Evolutionary conservation across 2,888 invertebrate species (phyloP), one percentile per base, ranked within the genome.

Genomic region (Phalera bucephala): DNA sequence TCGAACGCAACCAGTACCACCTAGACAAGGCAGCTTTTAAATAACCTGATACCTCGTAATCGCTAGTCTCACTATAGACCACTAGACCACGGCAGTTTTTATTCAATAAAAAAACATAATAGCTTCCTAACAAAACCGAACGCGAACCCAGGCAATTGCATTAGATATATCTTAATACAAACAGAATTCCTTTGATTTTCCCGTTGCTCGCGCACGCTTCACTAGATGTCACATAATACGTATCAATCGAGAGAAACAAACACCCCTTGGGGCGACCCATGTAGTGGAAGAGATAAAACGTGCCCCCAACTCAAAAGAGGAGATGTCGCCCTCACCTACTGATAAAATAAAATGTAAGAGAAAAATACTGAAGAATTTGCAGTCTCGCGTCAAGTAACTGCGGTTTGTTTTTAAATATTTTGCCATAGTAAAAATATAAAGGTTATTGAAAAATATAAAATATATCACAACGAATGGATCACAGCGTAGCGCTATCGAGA

Each of bases 221-320:
- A 55, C 41, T 56, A 44, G 61, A 63, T 55, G 59, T 63, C 64
- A 60, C 60, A 66, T 67, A 65, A 63, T 60, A 66, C 63, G 67
- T 75, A 79, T 77, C 75, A 75, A 75, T 78, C 70, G 68, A 45
- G 57, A 64, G 64, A 67, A 71, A 78, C 77, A 78, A 80, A 74
- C 69, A 65, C 68, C 72, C 68, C 46, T 52, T 27, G 53, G 58
- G 61, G 61, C 52, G 67, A 45, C 52, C 54, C 70, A 75, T 79
- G 79, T 78, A 80, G 75, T 70, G 81, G 80, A 80, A 81, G 80
- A 80, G 80, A 81, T 80, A 81, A 80, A 72, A 66, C 55, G 57
- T 53, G 41, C 61, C 66, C 64, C 59, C 52, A 41, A 51, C 53
- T 47, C 50, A 33, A 26, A n/a, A 33, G 35, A 36, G 32, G 30